A percentile compares a stretch with the other conserved stretches of the same genome.
Conservation (phyloP, 2,888 invertebrate genomes). For the Nesidiocoris tenuis region DNA sequence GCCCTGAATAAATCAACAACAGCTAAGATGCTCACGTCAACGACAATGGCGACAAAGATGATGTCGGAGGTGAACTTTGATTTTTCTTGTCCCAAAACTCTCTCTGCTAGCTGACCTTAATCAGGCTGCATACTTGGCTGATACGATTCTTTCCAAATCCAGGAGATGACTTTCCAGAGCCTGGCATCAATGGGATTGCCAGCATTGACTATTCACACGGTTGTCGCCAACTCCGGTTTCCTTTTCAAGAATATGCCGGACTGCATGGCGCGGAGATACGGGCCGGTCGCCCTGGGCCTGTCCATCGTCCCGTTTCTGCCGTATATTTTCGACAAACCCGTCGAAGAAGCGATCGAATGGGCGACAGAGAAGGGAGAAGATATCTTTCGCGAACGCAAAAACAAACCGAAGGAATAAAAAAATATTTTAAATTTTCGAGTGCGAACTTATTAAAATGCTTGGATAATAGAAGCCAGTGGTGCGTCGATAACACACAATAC, state of each 20-base stretch:
- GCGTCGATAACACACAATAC: too few relatives aligned
- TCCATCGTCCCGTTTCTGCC: slow-evolving; percentile 30
- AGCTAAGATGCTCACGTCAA: too few relatives aligned
- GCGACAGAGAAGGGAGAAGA: slow-evolving; percentile 10
- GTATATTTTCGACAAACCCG: slow-evolving; percentile 28
- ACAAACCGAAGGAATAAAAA: slow-evolving; percentile 4
- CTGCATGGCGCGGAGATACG: slow-evolving; percentile 10
- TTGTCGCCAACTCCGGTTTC: slow-evolving; percentile 27
- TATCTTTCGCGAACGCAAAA: neutral
- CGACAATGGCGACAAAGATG: too few relatives aligned
- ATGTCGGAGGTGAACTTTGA: too few relatives aligned
- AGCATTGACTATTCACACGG: slow-evolving; percentile 32
- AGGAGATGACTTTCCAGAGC: slow-evolving; percentile 14
- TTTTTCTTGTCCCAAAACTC: too few relatives aligned
- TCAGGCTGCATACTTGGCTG: too few relatives aligned
- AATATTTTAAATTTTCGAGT: too few relatives aligned
- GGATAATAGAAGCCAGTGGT: too few relatives aligned
- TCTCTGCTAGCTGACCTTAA: too few relatives aligned
- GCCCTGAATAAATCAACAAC: too few relatives aligned
- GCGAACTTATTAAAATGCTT: too few relatives aligned
- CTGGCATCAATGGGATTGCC: slow-evolving; percentile 31
- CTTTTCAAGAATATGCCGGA: slow-evolving; percentile 24
- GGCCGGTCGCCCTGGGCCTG: slow-evolving; percentile 15
- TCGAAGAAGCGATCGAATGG: slow-evolving; percentile 21
- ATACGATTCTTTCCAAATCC: neutral